Evolutionary conservation across 2,797 vertebrate genomes (phyloP), one percentile per base, ranked within the genome.

Genomic region (Rallus crepitans): DNA sequence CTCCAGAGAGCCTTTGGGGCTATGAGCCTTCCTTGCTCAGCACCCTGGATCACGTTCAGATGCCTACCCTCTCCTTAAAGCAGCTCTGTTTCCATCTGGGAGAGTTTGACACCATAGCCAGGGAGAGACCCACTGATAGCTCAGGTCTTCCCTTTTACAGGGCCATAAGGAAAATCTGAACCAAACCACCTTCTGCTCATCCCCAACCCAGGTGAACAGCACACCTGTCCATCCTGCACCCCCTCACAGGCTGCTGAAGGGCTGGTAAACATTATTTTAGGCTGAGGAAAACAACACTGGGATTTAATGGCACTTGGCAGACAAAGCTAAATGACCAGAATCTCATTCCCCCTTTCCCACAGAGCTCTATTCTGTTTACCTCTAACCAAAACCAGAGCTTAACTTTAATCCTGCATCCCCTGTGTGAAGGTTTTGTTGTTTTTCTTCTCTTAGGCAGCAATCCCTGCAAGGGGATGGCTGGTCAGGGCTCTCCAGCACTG

Each of bases 341-440:
- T 65, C 70, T 89, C 71, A 52, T n/a, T 73, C 37, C 56, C 35
- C 19, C 12, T 59, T 59, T 40, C 69, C 55, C 7, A 2, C 42
- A 84, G 76, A 75, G 47, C 56, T 65, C 47, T 63, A 6, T 15
- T 90, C 73, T 69, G 21, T 88, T 95, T 69, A 65, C 52, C 64
- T 60, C 76, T 65, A 60, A 59, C 52, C 42, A 82, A 82, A 91
- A 20, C 40, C 80, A 82, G 33, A 69, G 71, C 47, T 88, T 82
- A 65, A 60, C 76, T 85, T 73, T 40, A 78, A 85, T 70, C 71
- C 66, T 40, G 39, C 39, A 78, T 40, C 42, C 66, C 40, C 56
- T 13, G 55, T 1, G 2, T 40, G 40, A 85, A 85, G 50, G 65
- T 45, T 73, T 55, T 80, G 37, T 33, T 72, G 65, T 2, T 42